These are phyloP conservation scores for Pocillopora damicornis DNA, from an alignment of 64 coral and sea anemone genomes.

Conservation along the genomic window DNA sequence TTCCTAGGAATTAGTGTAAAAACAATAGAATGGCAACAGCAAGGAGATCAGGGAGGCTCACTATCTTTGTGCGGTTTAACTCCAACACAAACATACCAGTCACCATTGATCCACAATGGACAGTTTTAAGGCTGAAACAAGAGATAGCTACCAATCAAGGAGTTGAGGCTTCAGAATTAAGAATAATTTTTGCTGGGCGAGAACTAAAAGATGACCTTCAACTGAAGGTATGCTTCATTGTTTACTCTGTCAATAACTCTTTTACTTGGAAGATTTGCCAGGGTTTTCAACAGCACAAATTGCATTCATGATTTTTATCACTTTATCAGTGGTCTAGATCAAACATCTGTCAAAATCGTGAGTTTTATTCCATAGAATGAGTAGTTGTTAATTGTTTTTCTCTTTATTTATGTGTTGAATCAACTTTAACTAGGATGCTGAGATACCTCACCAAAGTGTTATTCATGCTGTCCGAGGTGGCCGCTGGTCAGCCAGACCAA, in stretches of 20 bases:
- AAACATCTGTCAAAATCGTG: too few relatives aligned
- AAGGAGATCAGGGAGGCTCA: conserved; percentile 11
- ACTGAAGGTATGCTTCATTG: conserved; percentile 27
- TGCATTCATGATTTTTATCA: too few relatives aligned
- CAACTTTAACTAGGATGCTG: conserved; percentile 55
- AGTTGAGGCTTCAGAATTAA: conserved; percentile 67
- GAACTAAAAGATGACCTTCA: conserved; percentile 66
- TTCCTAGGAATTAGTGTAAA: too few relatives aligned
- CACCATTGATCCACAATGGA: conserved; percentile 58
- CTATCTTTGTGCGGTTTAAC: conserved; percentile 86
- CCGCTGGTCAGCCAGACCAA: conserved; percentile 33
- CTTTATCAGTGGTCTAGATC: too few relatives aligned
- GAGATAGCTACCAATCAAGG: conserved; percentile 53
- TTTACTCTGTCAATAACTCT: too few relatives aligned
- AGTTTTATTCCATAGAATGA: too few relatives aligned
- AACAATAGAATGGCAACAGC: background rate
- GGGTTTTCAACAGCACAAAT: too few relatives aligned
- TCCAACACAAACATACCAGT: conserved; percentile 80
- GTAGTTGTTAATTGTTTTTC: too few relatives aligned
- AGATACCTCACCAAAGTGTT: conserved; percentile 89
- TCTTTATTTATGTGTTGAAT: background rate
- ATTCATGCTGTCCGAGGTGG: conserved; percentile 76
- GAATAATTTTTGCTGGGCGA: conserved; percentile 87
- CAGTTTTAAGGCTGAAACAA: conserved; percentile 54
- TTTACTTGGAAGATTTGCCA: too few relatives aligned